phyloP scores from a whole-genome alignment of 2,113 vertebrate genomes.

The Mustela nigripes region DNA sequence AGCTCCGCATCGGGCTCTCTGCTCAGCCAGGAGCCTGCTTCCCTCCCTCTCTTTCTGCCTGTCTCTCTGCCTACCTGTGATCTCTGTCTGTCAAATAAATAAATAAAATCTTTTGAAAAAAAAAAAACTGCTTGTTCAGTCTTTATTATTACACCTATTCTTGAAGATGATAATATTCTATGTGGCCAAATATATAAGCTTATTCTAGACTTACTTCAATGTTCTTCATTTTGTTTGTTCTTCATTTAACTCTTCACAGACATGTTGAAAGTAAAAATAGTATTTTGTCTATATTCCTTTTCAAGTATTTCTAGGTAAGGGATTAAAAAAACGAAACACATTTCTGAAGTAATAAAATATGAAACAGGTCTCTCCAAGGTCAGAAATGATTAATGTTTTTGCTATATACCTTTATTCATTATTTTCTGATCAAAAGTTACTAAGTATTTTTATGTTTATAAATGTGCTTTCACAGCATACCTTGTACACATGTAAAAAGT shows the following conservation, averaged over 20 bases:
- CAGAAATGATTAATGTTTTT: slow-evolving; percentile 96
- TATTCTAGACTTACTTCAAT: slow-evolving; percentile 82
- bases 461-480: slow-evolving; percentile 92
- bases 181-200: slow-evolving; percentile 87
- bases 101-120: neutral
- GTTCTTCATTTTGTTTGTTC: slow-evolving; percentile 79
- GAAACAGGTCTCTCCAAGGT: slow-evolving; percentile 91
- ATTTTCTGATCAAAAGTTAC: slow-evolving; percentile 98
- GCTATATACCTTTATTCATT: slow-evolving; percentile 98
- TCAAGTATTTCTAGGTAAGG: slow-evolving; percentile 89
- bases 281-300: slow-evolving; percentile 87
- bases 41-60: too few species aligned
- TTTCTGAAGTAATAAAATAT: slow-evolving; percentile 91
- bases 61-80: too few species aligned
- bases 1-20: too few species aligned
- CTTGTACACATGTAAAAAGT: slow-evolving; percentile 95
- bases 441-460: slow-evolving; percentile 98
- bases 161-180: slow-evolving; percentile 65
- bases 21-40: too few species aligned
- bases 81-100: too few species aligned
- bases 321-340: slow-evolving; percentile 90
- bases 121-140: slow-evolving; percentile 84
- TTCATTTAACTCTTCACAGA: slow-evolving; percentile 73
- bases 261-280: slow-evolving; percentile 81
- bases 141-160: slow-evolving; percentile 78